Evolutionary conservation across 2,888 invertebrate species (phyloP), one percentile per base, ranked within the genome.

Genomic region (Heliconius hortense): DNA sequence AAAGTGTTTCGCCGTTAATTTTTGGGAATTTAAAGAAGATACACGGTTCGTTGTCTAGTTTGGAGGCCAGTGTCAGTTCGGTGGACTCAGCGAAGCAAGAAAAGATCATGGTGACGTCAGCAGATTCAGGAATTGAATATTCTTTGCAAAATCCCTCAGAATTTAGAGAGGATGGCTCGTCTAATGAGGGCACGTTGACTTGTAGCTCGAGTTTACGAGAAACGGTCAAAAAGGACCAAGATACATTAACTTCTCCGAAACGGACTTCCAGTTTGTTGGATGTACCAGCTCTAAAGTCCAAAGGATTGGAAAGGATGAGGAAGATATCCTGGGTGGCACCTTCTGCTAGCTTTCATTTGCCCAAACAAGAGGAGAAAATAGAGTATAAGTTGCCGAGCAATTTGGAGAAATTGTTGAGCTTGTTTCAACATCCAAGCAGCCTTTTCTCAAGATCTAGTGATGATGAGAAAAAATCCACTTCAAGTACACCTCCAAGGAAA

Each of bases 371-470:
- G 2, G 93, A 93, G 2, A 90, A 89, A 72, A 75, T 81, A 0
- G 93, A 93, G 21, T 81, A 85, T 0, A 94, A 94, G 78, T 75
- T 90, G 24, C 95, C 95, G 0, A 94, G 95, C 11, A 95, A 96
- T 83, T 89, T 96, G 72, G 96, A 96, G 79, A 96, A 95, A 83
- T 86, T 96, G 4, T 83, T 96, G 0, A 96, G 95, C 39, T 82
- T 96, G 3, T 96, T 96, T 84, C 95, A 96, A 79, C 95, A 95
- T 84, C 95, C 96, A 0, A 93, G 94, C 71, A 95, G 94, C 80
- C 86, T 96, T 72, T 96, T 96, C 82, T 94, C 95, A 15, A 94
- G 95, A 77, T 80, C 87, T n/a, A 86, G 83, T 24, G 92, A 94
- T 8, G 93, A 94, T 10, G 93, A 93, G n/a, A 92, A 85, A 68